Percentiles rank a stretch among this genome's conserved stretches.
phyloP scores from a whole-genome alignment of 2,113 vertebrate genomes.

The Pteronura brasiliensis region DNA sequence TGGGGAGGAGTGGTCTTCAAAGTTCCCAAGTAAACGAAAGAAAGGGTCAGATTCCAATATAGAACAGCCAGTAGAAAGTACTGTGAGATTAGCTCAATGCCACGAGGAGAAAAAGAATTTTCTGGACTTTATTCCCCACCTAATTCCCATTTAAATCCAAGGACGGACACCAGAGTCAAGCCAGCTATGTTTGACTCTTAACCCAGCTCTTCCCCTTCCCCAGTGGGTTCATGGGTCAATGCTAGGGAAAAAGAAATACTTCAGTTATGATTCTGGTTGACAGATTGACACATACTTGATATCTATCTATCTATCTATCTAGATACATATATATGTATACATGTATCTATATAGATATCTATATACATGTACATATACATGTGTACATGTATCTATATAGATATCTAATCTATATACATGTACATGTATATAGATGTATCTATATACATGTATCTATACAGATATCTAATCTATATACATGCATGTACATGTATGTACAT shows the following conservation, averaged over 20 bases:
- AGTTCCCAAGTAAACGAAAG: background rate
- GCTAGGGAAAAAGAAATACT: background rate
- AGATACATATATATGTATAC: too few relatives aligned
- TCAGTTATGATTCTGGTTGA: background rate
- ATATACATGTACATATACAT: too few relatives aligned
- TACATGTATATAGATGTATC: too few relatives aligned
- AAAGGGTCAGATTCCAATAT: background rate
- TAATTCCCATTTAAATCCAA: background rate
- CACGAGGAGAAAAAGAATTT: background rate
- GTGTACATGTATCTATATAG: too few relatives aligned
- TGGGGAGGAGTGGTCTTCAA: background rate
- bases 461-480: too few relatives aligned
- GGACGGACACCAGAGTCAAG: background rate
- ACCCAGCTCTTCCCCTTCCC: fast-evolving
- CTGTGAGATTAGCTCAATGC: background rate
- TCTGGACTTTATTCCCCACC: background rate
- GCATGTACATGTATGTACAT: too few relatives aligned
- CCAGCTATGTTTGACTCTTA: background rate
- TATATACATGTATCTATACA: too few relatives aligned
- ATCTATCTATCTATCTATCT: background rate
- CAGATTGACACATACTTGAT: background rate
- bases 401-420: too few relatives aligned
- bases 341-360: too few relatives aligned
- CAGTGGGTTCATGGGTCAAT: background rate
- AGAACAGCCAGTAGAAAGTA: background rate